Percentiles rank a stretch among this genome's conserved stretches.
Evolutionary conservation across 2,113 vertebrate genomes (phyloP).

Genomic region (Apaloderma vittatum): DNA sequence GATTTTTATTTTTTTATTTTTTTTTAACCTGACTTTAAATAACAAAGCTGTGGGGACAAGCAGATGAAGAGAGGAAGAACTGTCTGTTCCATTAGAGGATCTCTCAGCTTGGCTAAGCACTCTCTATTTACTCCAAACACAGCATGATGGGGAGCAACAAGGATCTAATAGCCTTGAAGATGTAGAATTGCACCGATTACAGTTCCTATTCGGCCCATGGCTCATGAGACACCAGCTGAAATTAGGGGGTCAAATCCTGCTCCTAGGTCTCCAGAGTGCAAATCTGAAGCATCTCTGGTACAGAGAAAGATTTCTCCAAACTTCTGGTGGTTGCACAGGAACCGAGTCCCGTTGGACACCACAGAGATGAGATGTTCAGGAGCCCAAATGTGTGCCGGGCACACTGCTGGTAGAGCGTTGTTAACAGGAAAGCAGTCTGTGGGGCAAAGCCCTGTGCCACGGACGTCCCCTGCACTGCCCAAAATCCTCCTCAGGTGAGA

Average conservation of each 20-base stretch:
- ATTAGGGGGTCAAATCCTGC: neutral
- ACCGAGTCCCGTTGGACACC: fast-evolving
- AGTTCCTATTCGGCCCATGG: conserved; percentile 16
- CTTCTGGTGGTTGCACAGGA: neutral
- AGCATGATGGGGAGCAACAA: conserved; percentile 78
- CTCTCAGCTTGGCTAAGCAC: conserved; percentile 78
- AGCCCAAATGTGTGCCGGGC: neutral
- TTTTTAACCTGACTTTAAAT: conserved; percentile 89
- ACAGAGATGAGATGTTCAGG: neutral
- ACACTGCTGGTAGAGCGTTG: neutral
- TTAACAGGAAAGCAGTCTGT: neutral
- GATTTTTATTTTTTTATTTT: conserved; percentile 76
- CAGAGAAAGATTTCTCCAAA: neutral
- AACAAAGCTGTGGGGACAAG: conserved; percentile 86
- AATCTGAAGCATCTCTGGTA: neutral
- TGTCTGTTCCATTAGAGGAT: conserved; percentile 77
- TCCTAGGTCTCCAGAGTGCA: neutral
- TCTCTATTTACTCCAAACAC: conserved; percentile 78
- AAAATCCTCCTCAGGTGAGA: neutral
- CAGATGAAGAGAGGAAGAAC: conserved; percentile 81
- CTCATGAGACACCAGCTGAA: conserved; percentile 36
- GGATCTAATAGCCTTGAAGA: conserved; percentile 70
- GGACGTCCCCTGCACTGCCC: neutral
- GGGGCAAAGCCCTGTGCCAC: neutral
- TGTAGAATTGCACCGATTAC: conserved; percentile 73